Evolutionary conservation across 2,888 invertebrate species (phyloP), one percentile per base, ranked within the genome.

Genomic region (Limnephilus lunatus): DNA sequence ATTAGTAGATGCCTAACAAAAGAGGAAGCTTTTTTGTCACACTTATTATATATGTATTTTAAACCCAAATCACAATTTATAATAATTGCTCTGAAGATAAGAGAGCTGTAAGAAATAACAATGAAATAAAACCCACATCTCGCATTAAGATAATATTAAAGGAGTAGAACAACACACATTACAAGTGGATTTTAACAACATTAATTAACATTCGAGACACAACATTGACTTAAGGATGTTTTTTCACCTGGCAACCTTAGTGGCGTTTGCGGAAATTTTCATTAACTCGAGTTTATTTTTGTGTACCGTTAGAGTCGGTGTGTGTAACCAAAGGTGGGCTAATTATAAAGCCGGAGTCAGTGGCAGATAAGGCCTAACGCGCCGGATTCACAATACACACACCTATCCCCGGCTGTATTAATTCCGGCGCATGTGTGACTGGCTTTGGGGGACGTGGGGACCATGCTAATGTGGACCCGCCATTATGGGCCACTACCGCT

Each of bases 371-470:
- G 35, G 82, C 32, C 90, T 85, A 90, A 90, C 85, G 85, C 44
- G 85, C 85, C 35, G 68, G 90, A 80, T 68, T 90, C 53, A 90
- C 85, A 90, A 53, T 90, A 48, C 44, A 85, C 19, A 68, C 83
- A 31, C 90, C 53, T 15, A 15, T 48, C 53, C 53, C 53, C 53
- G 53, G 19, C 53, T 53, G 82, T 90, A 90, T 90, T 90, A 85
- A 90, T 90, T 90, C 90, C 53, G 44, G 53, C 90, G 53, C 90
- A 90, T 85, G 90, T 90, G 90, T 90, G 85, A 48, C 53, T 90
- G 85, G 85, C 90, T 85, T 85, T 68, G n/a, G 35, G 25, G 85
- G 19, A 85, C 85, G 85, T 85, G 85, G 39, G 39, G n/a, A 19
- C 85, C 44, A 85, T 85, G 39, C 85, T 39, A 85, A 85, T 85